Evolutionary conservation across 1,140 invertebrate species (phyloP).

Genomic region (Pinna nobilis): DNA sequence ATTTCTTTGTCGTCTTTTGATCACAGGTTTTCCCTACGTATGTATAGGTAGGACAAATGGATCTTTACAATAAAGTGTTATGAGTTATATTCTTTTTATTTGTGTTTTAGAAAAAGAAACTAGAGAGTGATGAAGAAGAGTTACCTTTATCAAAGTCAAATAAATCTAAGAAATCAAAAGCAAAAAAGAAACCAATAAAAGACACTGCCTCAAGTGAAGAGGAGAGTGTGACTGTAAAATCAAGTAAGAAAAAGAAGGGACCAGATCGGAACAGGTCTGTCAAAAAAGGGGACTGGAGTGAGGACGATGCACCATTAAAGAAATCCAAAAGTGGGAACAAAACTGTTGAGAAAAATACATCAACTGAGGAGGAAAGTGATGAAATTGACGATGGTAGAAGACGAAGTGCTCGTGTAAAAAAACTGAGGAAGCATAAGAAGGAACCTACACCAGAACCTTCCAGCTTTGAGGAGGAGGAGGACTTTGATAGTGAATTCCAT

Average conservation of each 20-base stretch:
- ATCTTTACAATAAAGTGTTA: too few relatives aligned
- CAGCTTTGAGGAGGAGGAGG: slow-evolving; percentile 28
- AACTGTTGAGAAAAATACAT: not conserved
- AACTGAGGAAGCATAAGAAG: slow-evolving; percentile 33
- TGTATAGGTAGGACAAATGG: too few relatives aligned
- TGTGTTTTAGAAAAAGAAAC: slow-evolving; percentile 43
- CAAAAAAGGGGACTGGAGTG: not conserved
- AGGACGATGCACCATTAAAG: slow-evolving; percentile 23
- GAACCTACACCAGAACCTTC: slow-evolving; percentile 27
- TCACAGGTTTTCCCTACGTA: too few relatives aligned
- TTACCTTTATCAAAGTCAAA: too few relatives aligned
- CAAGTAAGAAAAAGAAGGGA: slow-evolving; percentile 17
- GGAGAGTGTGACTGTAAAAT: slow-evolving; percentile 5
- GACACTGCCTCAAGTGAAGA: slow-evolving; percentile 22
- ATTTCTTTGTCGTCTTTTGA: too few relatives aligned
- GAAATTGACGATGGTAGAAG: slow-evolving; percentile 41
- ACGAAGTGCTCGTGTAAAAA: slow-evolving; percentile 40
- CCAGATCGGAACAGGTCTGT: not conserved
- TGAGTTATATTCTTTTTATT: slow-evolving; percentile 3
- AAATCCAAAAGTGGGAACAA: slow-evolving; percentile 7
- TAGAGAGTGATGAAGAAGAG: slow-evolving; percentile 45
- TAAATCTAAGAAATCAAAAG: slow-evolving; percentile 1
- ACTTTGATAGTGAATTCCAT: slow-evolving; percentile 31
- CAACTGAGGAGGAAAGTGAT: slow-evolving; percentile 13
- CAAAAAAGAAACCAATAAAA: not conserved